phyloP scores from a whole-genome alignment of 2,888 invertebrate species.

The Chrysotoxum bicinctum region DNA sequence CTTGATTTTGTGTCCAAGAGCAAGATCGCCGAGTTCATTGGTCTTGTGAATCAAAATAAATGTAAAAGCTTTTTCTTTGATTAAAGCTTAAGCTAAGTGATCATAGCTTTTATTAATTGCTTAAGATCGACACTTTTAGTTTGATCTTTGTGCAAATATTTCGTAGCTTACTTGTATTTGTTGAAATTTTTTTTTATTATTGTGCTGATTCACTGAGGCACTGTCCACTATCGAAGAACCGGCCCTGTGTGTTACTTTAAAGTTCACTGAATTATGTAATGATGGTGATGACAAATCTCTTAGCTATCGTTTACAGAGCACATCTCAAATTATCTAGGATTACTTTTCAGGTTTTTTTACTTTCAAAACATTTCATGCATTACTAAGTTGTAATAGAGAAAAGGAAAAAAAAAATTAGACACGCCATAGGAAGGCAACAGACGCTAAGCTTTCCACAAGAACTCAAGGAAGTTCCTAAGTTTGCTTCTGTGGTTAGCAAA shows the following conservation, averaged over 20 bases:
- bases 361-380: slow-evolving; percentile 22
- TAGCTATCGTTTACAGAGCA: background rate
- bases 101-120: too few relatives aligned
- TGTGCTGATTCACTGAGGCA: background rate
- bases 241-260: background rate
- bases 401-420: background rate
- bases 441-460: background rate
- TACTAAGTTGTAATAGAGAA: background rate
- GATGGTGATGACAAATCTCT: slow-evolving; percentile 11
- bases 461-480: background rate
- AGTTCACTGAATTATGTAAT: slow-evolving; percentile 21
- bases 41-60: too few relatives aligned
- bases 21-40: too few relatives aligned
- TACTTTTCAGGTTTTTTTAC: background rate
- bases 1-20: too few relatives aligned
- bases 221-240: background rate
- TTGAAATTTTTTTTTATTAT: too few relatives aligned
- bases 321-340: slow-evolving; percentile 15
- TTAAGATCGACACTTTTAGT: too few relatives aligned
- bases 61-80: too few relatives aligned
- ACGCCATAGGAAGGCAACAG: background rate
- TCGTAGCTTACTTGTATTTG: too few relatives aligned
- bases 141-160: too few relatives aligned
- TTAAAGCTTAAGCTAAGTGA: too few relatives aligned
- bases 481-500: background rate